Percentiles rank a stretch among this genome's conserved stretches.
Evolutionary conservation across 2,888 invertebrate species (phyloP).

Genomic region (Spialia ferax): DNA sequence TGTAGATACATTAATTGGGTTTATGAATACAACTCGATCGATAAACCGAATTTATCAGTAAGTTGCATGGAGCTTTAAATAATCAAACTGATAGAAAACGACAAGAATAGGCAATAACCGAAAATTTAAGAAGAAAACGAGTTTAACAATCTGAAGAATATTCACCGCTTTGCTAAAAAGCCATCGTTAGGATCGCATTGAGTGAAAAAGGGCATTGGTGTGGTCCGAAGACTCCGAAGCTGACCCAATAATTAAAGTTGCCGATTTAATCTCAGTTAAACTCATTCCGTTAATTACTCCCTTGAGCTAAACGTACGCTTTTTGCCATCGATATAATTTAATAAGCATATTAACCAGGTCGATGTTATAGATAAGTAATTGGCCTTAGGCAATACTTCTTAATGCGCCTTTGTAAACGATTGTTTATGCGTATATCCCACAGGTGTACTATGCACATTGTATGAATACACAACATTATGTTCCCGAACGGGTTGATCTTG

Average conservation of each 20-base stretch:
- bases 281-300: constrained; percentile 85
- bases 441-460: constrained; percentile 16
- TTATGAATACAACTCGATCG: not conserved
- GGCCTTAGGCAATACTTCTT: constrained; percentile 73
- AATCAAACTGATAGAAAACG: too few species aligned
- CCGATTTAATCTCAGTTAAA: constrained; percentile 82
- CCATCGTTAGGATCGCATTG: constrained; percentile 46
- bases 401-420: constrained; percentile 53
- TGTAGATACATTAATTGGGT: not conserved
- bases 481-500: not conserved
- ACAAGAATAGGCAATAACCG: too few species aligned
- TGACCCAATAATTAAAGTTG: constrained; percentile 79
- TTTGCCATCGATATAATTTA: constrained; percentile 85
- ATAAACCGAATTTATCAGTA: not conserved
- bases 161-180: constrained; percentile 10
- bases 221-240: constrained; percentile 41
- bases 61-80: too few species aligned
- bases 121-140: not conserved
- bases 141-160: not conserved
- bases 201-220: constrained; percentile 52
- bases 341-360: constrained; percentile 83
- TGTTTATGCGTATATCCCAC: constrained; percentile 14
- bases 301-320: constrained; percentile 83
- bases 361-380: constrained; percentile 78
- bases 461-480: not conserved